Conservation (phyloP, 2,797 vertebrate genomes). For the Hirundo rustica region DNA sequence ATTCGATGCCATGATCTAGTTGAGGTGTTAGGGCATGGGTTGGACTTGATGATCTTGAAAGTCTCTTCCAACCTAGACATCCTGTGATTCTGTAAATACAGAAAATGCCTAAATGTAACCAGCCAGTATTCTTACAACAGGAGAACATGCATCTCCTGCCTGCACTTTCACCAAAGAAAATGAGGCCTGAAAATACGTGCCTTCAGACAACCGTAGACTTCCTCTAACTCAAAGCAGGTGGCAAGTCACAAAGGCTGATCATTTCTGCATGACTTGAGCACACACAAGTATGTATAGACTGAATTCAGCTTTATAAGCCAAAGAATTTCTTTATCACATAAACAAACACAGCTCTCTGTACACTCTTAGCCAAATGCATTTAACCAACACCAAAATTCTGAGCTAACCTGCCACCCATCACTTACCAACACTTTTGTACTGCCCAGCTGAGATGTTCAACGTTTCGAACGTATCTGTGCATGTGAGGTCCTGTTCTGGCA, state of each 20-base stretch:
- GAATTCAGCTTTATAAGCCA: neutral
- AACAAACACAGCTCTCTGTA: neutral
- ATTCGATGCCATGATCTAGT: too few species aligned
- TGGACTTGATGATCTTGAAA: too few species aligned
- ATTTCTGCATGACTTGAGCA: neutral
- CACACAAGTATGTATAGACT: neutral
- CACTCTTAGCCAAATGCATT: neutral
- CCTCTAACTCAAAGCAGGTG: constrained; percentile 40
- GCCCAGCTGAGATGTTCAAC: neutral
- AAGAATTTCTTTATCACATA: neutral
- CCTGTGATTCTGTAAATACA: too few species aligned
- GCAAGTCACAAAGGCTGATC: neutral
- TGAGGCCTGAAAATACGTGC: neutral
- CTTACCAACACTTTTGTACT: neutral
- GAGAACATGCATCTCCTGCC: neutral
- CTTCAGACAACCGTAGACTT: neutral
- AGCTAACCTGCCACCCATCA: neutral
- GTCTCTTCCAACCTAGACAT: too few species aligned
- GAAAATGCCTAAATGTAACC: neutral
- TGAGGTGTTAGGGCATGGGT: too few species aligned
- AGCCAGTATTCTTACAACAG: neutral
- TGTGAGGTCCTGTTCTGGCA: neutral
- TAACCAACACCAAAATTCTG: neutral
- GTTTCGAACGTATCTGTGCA: too few species aligned
- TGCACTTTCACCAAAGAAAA: neutral